Base-by-base conservation (phyloP, 2,113 vertebrate genomes). In the Tyto alba region DNA sequence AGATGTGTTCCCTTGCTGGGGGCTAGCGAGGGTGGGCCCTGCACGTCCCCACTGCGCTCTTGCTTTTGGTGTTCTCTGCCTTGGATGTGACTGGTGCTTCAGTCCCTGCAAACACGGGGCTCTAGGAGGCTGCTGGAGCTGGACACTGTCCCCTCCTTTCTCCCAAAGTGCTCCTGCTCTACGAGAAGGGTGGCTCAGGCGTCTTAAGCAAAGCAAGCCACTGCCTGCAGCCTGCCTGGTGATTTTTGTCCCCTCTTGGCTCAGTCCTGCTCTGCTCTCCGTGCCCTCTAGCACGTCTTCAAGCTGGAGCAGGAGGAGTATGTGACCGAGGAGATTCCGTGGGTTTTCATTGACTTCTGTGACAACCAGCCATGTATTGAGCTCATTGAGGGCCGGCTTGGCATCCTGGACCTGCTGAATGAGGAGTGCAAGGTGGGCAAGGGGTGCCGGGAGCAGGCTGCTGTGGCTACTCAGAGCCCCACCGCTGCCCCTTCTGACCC, bases 311-410 rank as follows among this genome's bases (percentile, higher is more conserved):
- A 27, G 98, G 88, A 91, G 36, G 85, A 91, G 10, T 63, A 67
- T 0, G 11, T 63, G 85, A 15, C 69, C 0, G 15, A 99, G 94
- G 98, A 97, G 85, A 96, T 99, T 82, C 96, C 98, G 34, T 99
- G 99, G 98, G 98, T 94, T 81, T 97, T 98, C 9, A 95, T 98
- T 8, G 97, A 98, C 92, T 98, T 98, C 95, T 97, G 91, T 64
- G 98, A 98, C 96, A 99, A 98, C 82, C 98, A 98, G 96, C 97
- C 82, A 1, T 98, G 98, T 84, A 98, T 98, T 60, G 92, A 94
- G 21, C 98, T 99, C 45, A 98, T 98, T 0, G 98, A 99, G 93
- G 98, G 97, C 30, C 95, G 68, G 2, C 97, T 98, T 27, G 98
- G 98, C 43, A 93, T 98, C 78, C 98, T 98, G 55, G 98, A 98